phyloP scores from a whole-genome alignment of 2,888 invertebrate genomes.

The Andrena flavipes region DNA sequence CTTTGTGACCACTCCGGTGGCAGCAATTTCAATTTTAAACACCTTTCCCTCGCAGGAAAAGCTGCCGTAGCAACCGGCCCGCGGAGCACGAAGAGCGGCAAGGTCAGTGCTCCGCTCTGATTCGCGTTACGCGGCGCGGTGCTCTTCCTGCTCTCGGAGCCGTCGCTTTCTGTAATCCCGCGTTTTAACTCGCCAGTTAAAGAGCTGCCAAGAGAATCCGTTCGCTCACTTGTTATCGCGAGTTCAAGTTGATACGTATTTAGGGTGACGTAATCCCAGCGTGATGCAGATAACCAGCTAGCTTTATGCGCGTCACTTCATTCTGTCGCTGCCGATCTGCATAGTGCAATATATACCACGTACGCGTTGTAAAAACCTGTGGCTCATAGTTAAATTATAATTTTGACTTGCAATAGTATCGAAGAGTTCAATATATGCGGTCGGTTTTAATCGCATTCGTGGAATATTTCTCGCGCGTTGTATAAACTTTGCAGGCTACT shows the following conservation, averaged over 20 bases:
- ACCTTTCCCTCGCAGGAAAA: not conserved
- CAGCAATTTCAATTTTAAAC: not conserved
- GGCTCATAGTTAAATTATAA: not conserved
- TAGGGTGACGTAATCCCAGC: not conserved
- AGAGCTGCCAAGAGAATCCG: not conserved
- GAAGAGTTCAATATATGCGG: not conserved
- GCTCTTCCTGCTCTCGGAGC: slow-evolving; percentile 16
- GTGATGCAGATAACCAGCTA: not conserved
- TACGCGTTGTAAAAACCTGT: not conserved
- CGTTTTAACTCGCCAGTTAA: not conserved
- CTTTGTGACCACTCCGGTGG: not conserved
- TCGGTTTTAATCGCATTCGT: not conserved
- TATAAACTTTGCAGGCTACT: not conserved
- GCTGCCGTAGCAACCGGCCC: slow-evolving; percentile 14
- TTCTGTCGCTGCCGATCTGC: not conserved
- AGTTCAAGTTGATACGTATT: not conserved
- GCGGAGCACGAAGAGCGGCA: slow-evolving; percentile 13
- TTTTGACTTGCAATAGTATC: not conserved
- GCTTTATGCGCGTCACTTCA: not conserved
- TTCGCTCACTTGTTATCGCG: not conserved
- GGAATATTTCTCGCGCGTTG: not conserved
- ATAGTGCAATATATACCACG: not conserved
- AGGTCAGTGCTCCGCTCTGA: slow-evolving; percentile 54
- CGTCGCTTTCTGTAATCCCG: slow-evolving; percentile 4
- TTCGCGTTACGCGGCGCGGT: slow-evolving; percentile 29